These are phyloP conservation scores for Crotalus tigris DNA, from an alignment of 2,113 vertebrate species.

Conservation along the genomic window DNA sequence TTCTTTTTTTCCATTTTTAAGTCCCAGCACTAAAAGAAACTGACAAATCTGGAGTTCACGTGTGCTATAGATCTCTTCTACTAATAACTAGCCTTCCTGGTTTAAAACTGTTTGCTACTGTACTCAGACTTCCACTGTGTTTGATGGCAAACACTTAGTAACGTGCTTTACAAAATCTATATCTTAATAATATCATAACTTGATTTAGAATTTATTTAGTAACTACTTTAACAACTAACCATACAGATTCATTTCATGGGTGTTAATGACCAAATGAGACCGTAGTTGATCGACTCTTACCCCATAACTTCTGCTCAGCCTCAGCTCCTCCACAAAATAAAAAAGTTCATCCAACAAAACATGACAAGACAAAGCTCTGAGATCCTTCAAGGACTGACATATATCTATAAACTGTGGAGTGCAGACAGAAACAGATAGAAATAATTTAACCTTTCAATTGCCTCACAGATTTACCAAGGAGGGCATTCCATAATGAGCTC, in stretches of 20 bases:
- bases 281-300: neutral
- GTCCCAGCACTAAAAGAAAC: neutral
- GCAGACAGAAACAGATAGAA: neutral
- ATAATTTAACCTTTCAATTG: neutral
- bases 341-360: neutral
- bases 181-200: neutral
- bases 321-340: neutral
- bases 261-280: neutral
- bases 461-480: neutral
- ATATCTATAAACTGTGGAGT: neutral
- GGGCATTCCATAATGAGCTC: neutral
- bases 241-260: neutral
- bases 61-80: neutral
- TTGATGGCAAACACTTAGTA: neutral
- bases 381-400: neutral
- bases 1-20: neutral
- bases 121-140: neutral
- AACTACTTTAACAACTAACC: neutral
- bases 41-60: neutral
- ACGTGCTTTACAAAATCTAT: neutral
- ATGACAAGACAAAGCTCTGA: neutral
- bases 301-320: neutral
- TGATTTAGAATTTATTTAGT: neutral
- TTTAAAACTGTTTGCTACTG: neutral
- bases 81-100: neutral